phyloP scores from a whole-genome alignment of 2,888 invertebrate species.

The Thymelicus lineola region DNA sequence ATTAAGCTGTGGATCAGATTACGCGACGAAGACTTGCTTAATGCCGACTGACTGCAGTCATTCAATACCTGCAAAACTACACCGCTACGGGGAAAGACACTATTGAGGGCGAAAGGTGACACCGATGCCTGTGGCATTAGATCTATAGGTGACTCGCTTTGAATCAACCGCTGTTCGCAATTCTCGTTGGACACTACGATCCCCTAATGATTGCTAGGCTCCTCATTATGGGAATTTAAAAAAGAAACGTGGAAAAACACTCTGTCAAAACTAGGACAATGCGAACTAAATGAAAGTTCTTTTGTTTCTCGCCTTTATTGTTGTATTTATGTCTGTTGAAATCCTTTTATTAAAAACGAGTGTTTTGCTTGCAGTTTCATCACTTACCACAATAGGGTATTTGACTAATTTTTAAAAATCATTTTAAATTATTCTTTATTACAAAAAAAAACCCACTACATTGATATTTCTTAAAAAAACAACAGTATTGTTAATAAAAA shows the following conservation, averaged over 20 bases:
- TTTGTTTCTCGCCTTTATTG: slow-evolving; percentile 31
- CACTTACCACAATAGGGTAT: slow-evolving; percentile 11
- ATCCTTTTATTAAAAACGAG: slow-evolving; percentile 22
- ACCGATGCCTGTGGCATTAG: slow-evolving; percentile 73
- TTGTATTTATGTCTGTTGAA: slow-evolving; percentile 16
- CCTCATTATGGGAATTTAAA: slow-evolving; percentile 33
- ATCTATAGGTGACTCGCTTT: slow-evolving; percentile 59
- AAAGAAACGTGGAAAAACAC: slow-evolving; percentile 34
- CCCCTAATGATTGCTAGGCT: slow-evolving; percentile 37
- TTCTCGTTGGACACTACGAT: slow-evolving; percentile 32
- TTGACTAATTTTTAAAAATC: too few relatives aligned
- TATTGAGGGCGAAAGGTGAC: slow-evolving; percentile 79
- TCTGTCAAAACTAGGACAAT: slow-evolving; percentile 32
- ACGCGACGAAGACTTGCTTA: slow-evolving; percentile 76
- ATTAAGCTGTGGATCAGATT: slow-evolving; percentile 75
- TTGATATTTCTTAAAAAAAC: too few relatives aligned
- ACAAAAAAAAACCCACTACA: too few relatives aligned
- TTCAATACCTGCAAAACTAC: slow-evolving; percentile 79
- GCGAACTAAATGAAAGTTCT: slow-evolving; percentile 37
- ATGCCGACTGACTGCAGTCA: slow-evolving; percentile 74
- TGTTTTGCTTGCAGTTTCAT: slow-evolving; percentile 23
- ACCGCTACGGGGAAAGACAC: slow-evolving; percentile 72
- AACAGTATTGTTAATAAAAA: too few relatives aligned
- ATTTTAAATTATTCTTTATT: too few relatives aligned
- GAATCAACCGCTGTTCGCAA: slow-evolving; percentile 29